Evolutionary conservation across 37 sponge, comb jelly and placozoan genomes (phyloP).

Genomic region (Mnemiopsis leidyi): DNA sequence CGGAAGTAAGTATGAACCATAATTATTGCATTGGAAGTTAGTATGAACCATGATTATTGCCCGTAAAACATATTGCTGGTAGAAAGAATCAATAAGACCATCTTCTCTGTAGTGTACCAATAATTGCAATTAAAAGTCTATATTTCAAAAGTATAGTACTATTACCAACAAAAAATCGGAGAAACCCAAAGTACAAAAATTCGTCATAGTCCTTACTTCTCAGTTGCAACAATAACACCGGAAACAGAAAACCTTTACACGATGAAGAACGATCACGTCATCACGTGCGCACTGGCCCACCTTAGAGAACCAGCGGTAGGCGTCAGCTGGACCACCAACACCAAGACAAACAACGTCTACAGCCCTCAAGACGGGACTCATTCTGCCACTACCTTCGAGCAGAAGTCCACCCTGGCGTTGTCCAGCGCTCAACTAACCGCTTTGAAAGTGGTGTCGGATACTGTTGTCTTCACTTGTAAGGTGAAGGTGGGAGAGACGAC

Average conservation of each 20-base stretch:
- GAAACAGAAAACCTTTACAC: background rate
- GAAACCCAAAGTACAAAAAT: too few species aligned
- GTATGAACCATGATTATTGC: too few species aligned
- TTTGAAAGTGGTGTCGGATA: background rate
- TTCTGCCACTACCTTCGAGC: background rate
- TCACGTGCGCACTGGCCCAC: background rate
- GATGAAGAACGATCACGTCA: background rate
- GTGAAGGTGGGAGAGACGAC: background rate
- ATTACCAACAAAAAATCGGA: too few species aligned
- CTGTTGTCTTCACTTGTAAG: background rate
- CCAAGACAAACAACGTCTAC: background rate
- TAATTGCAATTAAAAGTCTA: too few species aligned
- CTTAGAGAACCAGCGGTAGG: background rate
- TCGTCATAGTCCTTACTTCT: too few species aligned
- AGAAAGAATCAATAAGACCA: too few species aligned
- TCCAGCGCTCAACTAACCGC: background rate
- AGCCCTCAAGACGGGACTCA: background rate
- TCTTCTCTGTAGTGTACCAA: too few species aligned
- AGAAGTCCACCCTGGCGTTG: background rate
- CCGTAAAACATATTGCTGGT: too few species aligned
- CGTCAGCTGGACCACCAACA: background rate
- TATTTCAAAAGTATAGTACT: too few species aligned
- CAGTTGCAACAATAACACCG: background rate
- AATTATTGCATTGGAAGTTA: too few species aligned
- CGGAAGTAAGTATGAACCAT: background rate